phyloP scores from a whole-genome alignment of 92 coral and sea anemone species.

The Parazoanthus swiftii region DNA sequence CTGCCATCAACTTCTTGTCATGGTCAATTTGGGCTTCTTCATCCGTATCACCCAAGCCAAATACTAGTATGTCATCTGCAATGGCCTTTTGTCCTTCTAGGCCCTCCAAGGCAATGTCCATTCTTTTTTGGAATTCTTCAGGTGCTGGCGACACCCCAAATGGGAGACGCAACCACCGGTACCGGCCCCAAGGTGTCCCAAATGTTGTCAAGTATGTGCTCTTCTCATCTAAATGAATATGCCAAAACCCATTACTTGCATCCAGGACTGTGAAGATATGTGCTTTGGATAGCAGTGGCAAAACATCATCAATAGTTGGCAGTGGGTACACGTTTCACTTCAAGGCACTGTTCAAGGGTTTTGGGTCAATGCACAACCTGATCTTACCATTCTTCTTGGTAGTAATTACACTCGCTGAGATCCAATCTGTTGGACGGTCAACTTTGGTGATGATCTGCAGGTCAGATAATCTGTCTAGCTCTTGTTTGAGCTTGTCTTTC shows the following conservation, averaged over 20 bases:
- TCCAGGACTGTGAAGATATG: neutral
- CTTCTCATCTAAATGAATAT: neutral
- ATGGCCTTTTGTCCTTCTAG: constrained; percentile 65
- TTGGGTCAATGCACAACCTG: neutral
- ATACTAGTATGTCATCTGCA: constrained; percentile 70
- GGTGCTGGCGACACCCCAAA: constrained; percentile 36
- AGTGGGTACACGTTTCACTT: neutral
- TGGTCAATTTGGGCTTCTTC: constrained; percentile 53
- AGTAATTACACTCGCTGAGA: constrained; percentile 30
- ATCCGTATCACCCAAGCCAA: constrained; percentile 53
- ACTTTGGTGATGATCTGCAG: too few relatives aligned
- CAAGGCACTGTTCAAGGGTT: neutral
- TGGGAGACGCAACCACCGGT: neutral
- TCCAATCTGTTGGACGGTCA: neutral
- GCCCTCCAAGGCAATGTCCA: constrained; percentile 56
- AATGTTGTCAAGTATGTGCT: neutral
- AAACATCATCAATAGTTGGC: neutral
- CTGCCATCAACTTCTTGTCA: constrained; percentile 52
- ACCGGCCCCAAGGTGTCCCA: neutral
- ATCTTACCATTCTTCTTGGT: constrained; percentile 35
- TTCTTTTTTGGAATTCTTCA: constrained; percentile 71
- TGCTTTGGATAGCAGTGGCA: constrained; percentile 1
- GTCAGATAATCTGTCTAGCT: constrained; percentile 26
- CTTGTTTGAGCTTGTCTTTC: constrained; percentile 47
- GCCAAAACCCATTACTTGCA: neutral